Conservation (phyloP, 1,140 invertebrate species). For the Pollicipes pollicipes region DNA sequence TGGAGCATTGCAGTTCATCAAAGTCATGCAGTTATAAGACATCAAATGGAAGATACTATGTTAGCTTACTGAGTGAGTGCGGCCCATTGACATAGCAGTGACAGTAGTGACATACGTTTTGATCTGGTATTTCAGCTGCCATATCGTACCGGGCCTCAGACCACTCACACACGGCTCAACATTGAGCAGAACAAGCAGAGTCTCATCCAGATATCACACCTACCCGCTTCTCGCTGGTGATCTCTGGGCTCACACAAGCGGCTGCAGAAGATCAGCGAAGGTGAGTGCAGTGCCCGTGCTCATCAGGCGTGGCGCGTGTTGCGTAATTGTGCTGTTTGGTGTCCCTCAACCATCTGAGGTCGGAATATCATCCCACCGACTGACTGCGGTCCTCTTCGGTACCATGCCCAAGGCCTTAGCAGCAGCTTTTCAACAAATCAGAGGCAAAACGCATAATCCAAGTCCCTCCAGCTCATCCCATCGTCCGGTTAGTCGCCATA, state of each 20-base stretch:
- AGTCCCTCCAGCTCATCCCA: background rate
- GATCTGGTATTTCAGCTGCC: background rate
- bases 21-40: too few relatives aligned
- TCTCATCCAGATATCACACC: conserved; percentile 79
- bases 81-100: too few relatives aligned
- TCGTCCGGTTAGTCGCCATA: too few relatives aligned
- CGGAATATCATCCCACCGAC: background rate
- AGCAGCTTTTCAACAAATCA: background rate
- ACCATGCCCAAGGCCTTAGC: background rate
- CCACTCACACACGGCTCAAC: conserved; percentile 33
- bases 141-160: background rate
- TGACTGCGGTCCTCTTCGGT: background rate
- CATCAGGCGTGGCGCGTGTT: background rate
- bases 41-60: too few relatives aligned
- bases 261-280: conserved; percentile 75
- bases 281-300: background rate
- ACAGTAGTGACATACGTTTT: background rate
- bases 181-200: conserved; percentile 90
- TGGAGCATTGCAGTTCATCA: too few relatives aligned
- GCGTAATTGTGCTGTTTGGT: background rate
- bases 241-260: conserved; percentile 92
- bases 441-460: background rate
- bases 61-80: too few relatives aligned
- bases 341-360: background rate
- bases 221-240: conserved; percentile 48